These are phyloP conservation scores for Macropus fuliginosus DNA, from an alignment of 2,797 vertebrate species.

Conservation along the genomic window DNA sequence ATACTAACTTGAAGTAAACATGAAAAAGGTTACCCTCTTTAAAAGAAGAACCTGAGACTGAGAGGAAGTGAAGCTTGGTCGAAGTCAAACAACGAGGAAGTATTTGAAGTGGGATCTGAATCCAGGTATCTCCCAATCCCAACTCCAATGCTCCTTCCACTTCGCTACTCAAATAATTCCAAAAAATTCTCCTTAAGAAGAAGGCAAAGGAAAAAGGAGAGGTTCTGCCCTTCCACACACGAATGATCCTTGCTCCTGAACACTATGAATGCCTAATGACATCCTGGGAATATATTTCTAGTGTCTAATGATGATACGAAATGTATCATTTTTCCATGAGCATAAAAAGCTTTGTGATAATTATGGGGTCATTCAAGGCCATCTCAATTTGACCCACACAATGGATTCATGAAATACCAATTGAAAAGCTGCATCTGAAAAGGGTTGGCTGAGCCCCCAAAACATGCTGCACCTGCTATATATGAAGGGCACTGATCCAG, in stretches of 20 bases:
- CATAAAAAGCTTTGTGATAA: slow-evolving; percentile 21
- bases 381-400: background rate
- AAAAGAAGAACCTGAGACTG: background rate
- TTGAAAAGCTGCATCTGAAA: slow-evolving; percentile 3
- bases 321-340: background rate
- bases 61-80: background rate
- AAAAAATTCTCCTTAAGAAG: slow-evolving; percentile 11
- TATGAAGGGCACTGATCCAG: slow-evolving; percentile 40
- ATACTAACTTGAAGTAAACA: background rate
- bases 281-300: background rate
- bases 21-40: background rate
- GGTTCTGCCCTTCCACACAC: background rate
- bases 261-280: background rate
- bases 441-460: background rate
- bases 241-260: background rate
- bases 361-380: slow-evolving; percentile 33
- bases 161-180: background rate
- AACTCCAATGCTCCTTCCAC: background rate
- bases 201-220: background rate
- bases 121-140: background rate
- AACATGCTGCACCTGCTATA: slow-evolving; percentile 26
- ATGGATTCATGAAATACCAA: background rate
- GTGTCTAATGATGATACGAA: background rate
- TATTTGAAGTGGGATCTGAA: background rate
- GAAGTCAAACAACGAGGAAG: background rate